phyloP scores from a whole-genome alignment of 1,140 invertebrate genomes.

The Tenebrio molitor region DNA sequence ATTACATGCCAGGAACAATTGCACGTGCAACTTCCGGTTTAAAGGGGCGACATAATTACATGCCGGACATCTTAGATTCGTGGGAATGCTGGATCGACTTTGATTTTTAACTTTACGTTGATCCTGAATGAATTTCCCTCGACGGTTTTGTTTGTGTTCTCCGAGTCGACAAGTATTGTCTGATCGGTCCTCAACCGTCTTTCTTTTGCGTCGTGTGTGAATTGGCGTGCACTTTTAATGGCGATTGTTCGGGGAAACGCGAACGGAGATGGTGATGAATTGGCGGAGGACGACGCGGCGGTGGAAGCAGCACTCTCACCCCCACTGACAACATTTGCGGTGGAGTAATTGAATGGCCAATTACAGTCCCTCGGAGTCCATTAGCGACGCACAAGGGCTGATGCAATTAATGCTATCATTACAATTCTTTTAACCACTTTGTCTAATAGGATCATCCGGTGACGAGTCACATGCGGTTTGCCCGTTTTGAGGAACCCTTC shows the following conservation, averaged over 20 bases:
- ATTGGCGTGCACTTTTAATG: neutral
- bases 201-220: neutral
- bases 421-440: slow-evolving; percentile 33
- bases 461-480: neutral
- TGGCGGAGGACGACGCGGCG: neutral
- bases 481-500: too few relatives aligned
- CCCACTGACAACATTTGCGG: slow-evolving; percentile 50
- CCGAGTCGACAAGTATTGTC: neutral
- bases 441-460: slow-evolving; percentile 16
- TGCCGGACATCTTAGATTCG: slow-evolving; percentile 54
- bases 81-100: slow-evolving; percentile 47
- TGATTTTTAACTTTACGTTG: slow-evolving; percentile 30
- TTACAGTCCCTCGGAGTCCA: slow-evolving; percentile 56
- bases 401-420: slow-evolving; percentile 44
- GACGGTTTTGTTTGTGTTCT: neutral
- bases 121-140: neutral
- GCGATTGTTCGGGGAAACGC: too few relatives aligned
- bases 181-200: neutral
- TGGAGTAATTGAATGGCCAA: slow-evolving; percentile 60
- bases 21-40: slow-evolving; percentile 56
- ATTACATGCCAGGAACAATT: slow-evolving; percentile 54
- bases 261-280: neutral
- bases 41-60: slow-evolving; percentile 54
- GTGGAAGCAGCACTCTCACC: slow-evolving; percentile 1
- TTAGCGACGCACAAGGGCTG: slow-evolving; percentile 18